A percentile compares a stretch with the other conserved stretches of the same genome.
These are phyloP conservation scores for Willowsia nigromaculata DNA, from an alignment of 2,888 invertebrate genomes.

Conservation along the genomic window DNA sequence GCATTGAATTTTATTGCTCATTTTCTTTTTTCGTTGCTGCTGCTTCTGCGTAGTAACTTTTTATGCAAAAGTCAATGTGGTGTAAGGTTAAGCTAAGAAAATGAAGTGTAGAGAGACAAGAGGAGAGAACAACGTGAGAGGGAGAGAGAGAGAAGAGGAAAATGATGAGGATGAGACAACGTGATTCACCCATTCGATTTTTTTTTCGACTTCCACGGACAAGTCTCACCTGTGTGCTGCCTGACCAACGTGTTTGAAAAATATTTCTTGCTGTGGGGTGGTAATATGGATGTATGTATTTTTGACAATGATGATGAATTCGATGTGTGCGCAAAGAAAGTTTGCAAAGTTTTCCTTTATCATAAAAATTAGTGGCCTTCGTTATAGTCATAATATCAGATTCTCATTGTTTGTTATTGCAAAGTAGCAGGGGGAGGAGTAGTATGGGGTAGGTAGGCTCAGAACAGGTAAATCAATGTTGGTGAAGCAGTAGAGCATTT, in stretches of 20 bases:
- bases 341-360: neutral
- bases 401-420: neutral
- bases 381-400: slow-evolving; percentile 41
- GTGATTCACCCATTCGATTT: slow-evolving; percentile 58
- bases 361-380: slow-evolving; percentile 60
- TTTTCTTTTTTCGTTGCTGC: neutral
- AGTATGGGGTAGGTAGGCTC: neutral
- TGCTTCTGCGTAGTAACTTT: slow-evolving; percentile 6
- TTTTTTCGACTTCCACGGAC: neutral
- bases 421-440: neutral
- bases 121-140: neutral
- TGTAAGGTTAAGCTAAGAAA: slow-evolving; percentile 3
- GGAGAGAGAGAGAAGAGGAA: neutral
- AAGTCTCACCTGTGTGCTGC: too few species aligned
- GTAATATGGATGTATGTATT: neutral
- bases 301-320: neutral
- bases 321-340: neutral
- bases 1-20: slow-evolving; percentile 23
- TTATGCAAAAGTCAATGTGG: neutral
- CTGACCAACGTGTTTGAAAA: slow-evolving; percentile 41
- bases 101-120: slow-evolving; percentile 8
- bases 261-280: slow-evolving; percentile 1
- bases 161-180: slow-evolving; percentile 38
- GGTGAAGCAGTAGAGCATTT: neutral
- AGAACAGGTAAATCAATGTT: neutral